Conservation (phyloP, 2,113 vertebrate species). For the Dromas ardeola region DNA sequence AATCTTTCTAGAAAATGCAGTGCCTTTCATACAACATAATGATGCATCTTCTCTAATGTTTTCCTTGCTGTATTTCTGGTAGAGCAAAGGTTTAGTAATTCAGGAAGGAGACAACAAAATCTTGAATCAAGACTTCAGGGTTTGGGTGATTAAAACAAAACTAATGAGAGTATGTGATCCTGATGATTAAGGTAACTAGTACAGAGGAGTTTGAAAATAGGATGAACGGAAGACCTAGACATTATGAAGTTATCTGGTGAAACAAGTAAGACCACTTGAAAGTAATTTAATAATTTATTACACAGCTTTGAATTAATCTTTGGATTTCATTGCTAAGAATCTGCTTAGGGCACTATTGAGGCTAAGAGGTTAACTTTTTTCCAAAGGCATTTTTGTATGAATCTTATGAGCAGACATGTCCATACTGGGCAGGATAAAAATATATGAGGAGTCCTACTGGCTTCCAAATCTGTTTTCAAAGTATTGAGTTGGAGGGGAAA, state of each 20-base stretch:
- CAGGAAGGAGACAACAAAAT: neutral
- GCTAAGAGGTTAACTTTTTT: neutral
- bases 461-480: neutral
- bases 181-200: neutral
- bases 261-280: neutral
- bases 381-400: neutral
- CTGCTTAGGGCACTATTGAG: neutral
- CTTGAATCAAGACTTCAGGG: neutral
- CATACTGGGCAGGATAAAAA: neutral
- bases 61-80: neutral
- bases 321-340: neutral
- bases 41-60: neutral
- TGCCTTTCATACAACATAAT: neutral
- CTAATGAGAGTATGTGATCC: neutral
- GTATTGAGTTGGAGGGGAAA: neutral
- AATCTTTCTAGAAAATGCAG: neutral
- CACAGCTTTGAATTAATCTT: neutral
- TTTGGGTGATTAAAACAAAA: neutral
- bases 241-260: neutral
- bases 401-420: neutral
- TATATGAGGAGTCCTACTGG: neutral
- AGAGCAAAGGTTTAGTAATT: neutral
- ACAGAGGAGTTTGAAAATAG: neutral
- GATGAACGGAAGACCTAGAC: neutral
- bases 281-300: neutral